Conservation (phyloP, 2,888 invertebrate species). For the Girardia tigrina region DNA sequence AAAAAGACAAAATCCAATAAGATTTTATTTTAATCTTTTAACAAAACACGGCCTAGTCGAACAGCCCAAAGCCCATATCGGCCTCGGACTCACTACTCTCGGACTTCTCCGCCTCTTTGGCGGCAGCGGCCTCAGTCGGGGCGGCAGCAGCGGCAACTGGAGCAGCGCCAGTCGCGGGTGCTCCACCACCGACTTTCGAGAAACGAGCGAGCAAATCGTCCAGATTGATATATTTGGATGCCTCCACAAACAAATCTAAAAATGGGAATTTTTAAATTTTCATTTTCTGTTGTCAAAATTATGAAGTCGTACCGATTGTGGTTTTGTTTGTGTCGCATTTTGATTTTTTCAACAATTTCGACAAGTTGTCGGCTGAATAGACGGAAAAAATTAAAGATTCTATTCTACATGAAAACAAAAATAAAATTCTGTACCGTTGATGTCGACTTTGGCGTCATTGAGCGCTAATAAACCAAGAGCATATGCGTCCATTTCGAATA, state of each 20-base stretch:
- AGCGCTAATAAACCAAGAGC: background rate
- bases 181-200: background rate
- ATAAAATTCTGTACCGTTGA: background rate
- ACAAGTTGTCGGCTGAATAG: constrained; percentile 7
- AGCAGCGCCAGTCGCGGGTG: background rate
- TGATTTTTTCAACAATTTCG: constrained; percentile 3
- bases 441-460: constrained; percentile 1
- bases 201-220: background rate
- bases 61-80: background rate
- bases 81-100: background rate
- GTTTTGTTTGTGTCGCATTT: background rate
- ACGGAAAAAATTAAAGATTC: too few species aligned
- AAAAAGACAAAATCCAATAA: too few species aligned
- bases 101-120: background rate
- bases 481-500: too few species aligned
- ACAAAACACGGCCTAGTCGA: too few species aligned
- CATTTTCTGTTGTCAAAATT: too few species aligned
- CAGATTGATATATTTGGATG: background rate
- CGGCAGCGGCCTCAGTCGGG: background rate
- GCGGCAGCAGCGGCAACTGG: background rate
- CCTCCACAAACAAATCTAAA: background rate
- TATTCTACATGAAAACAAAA: background rate
- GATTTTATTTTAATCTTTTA: too few species aligned
- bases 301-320: too few species aligned
- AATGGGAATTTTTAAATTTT: too few species aligned